Evolutionary conservation across 2,797 vertebrate genomes (phyloP).

Genomic region (Tarsius wallacei): DNA sequence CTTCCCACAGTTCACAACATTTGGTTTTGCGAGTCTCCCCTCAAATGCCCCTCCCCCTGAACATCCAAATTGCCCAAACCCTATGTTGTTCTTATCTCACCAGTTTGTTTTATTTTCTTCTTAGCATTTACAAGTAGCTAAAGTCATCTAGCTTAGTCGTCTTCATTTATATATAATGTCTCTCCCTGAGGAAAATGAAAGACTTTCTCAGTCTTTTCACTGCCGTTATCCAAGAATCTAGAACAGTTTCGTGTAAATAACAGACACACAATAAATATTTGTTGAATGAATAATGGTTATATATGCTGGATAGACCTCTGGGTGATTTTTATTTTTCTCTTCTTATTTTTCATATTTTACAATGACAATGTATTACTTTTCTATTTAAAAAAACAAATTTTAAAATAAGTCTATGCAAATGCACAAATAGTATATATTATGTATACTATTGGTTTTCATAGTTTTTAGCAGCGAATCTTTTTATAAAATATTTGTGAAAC

Average conservation of each 20-base stretch:
- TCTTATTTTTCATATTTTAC: slow-evolving; percentile 11
- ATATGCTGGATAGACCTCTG: not conserved
- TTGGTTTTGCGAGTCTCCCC: not conserved
- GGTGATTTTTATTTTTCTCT: not conserved
- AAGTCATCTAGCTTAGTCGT: not conserved
- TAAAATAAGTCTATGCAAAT: not conserved
- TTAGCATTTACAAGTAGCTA: not conserved
- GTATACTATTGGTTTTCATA: not conserved
- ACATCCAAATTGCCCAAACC: not conserved
- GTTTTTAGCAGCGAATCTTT: not conserved
- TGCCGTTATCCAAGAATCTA: not conserved
- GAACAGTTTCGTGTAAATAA: not conserved
- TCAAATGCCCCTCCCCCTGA: not conserved
- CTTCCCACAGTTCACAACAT: not conserved
- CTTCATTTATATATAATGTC: not conserved
- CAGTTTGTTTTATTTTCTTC: not conserved
- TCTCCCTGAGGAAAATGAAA: not conserved
- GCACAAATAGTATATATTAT: not conserved
- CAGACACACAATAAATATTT: not conserved
- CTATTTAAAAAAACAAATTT: not conserved
- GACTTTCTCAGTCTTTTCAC: not conserved
- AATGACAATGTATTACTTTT: not conserved
- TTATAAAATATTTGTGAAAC: not conserved
- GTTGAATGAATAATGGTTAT: not conserved
- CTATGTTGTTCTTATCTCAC: not conserved